Percentiles rank a stretch among this genome's conserved stretches.
Evolutionary conservation across 2,888 invertebrate genomes (phyloP).

Genomic region (Apodemia hepburni): DNA sequence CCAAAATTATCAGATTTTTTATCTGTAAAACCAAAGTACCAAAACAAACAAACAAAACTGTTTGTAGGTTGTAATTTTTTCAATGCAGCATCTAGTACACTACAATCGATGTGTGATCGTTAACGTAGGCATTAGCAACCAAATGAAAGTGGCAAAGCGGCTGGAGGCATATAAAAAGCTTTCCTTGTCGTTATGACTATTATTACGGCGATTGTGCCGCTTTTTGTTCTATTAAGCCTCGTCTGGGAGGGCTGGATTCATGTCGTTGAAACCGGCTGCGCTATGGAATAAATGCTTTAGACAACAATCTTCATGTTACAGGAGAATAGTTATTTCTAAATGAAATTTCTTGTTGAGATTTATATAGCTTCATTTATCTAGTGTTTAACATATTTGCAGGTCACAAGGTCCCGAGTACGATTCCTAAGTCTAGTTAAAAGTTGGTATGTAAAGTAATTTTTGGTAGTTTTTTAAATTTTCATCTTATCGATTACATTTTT

Average conservation of each 20-base stretch:
- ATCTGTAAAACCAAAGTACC: no score
- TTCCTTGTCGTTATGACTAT: slow-evolving; percentile 16
- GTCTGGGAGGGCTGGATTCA: slow-evolving; percentile 15
- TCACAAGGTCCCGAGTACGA: no score
- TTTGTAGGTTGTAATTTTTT: not conserved
- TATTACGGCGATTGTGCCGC: slow-evolving; percentile 15
- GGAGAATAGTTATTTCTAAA: not conserved
- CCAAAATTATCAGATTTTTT: no score
- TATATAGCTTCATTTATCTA: no score
- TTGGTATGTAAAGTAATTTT: no score
- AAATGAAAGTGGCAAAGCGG: slow-evolving; percentile 16
- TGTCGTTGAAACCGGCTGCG: slow-evolving; percentile 12
- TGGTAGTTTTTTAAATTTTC: no score
- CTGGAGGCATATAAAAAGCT: slow-evolving; percentile 16
- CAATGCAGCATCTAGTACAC: not conserved
- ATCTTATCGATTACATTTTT: no score
- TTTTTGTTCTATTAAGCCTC: slow-evolving; percentile 15
- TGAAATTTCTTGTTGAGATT: no score
- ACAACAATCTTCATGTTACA: slow-evolving; percentile 7
- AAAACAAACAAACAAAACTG: not conserved
- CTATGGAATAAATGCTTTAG: slow-evolving; percentile 11
- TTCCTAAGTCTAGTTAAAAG: no score
- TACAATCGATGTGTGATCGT: slow-evolving; percentile 5
- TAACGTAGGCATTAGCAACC: slow-evolving; percentile 15
- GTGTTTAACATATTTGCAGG: no score